Conservation (phyloP, 2,113 vertebrate genomes). For the Paracanthobrama guichenoti region DNA sequence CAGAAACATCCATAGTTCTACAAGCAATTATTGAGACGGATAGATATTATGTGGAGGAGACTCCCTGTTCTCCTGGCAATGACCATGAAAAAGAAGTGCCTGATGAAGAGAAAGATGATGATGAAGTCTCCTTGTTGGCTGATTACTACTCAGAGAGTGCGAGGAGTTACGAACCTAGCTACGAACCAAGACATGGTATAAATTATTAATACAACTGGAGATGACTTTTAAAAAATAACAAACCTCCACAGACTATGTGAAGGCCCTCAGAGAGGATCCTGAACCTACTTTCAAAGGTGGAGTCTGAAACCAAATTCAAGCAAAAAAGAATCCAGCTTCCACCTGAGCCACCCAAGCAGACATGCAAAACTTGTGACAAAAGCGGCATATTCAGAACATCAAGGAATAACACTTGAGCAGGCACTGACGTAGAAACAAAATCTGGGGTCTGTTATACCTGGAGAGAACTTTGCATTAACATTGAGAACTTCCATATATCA, state of each 20-base stretch:
- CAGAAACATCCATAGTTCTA: background rate
- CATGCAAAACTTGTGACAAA: background rate
- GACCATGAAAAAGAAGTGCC: background rate
- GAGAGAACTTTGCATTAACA: background rate
- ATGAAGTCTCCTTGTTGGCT: background rate
- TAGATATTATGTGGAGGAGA: background rate
- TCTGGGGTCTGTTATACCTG: background rate
- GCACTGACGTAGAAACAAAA: background rate
- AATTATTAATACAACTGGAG: background rate
- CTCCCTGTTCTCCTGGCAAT: background rate
- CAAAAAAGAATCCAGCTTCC: background rate
- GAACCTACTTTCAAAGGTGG: background rate
- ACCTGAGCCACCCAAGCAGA: background rate
- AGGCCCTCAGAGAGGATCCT: background rate
- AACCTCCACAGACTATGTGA: background rate
- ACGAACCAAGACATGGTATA: constrained; percentile 48
- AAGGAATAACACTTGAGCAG: background rate
- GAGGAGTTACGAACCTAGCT: constrained; percentile 48
- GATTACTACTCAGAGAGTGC: background rate
- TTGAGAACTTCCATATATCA: background rate
- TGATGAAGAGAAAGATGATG: background rate
- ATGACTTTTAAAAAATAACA: background rate
- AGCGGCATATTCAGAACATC: background rate
- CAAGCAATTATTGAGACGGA: background rate
- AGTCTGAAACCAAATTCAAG: constrained; percentile 8